phyloP scores from a whole-genome alignment of 2,797 vertebrate species.

The Tangara arthus region DNA sequence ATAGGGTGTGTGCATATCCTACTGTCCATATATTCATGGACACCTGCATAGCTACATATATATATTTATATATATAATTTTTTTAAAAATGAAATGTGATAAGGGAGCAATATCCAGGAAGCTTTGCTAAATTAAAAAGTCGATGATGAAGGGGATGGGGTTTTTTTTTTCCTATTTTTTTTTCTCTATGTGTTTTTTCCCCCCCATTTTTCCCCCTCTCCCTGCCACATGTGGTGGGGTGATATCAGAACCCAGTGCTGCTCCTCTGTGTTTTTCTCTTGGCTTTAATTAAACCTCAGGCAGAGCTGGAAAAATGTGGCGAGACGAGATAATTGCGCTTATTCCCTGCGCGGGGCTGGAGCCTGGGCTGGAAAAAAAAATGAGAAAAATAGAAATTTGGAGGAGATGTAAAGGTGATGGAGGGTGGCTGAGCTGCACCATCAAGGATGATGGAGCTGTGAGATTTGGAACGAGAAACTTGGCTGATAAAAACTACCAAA shows the following conservation, averaged over 20 bases:
- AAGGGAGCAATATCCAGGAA: conserved; percentile 58
- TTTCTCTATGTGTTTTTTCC: accelerated
- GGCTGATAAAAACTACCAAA: not conserved
- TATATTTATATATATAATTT: not conserved
- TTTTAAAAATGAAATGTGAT: not conserved
- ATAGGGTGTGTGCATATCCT: accelerated
- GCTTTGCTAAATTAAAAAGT: conserved; percentile 62
- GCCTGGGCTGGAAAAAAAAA: not conserved
- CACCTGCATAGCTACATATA: not conserved
- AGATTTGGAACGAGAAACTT: not conserved
- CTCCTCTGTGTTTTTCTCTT: conserved; percentile 76
- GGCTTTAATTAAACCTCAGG: conserved; percentile 84
- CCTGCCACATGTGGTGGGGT: conserved; percentile 45
- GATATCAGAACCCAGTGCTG: conserved; percentile 70
- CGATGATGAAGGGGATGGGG: conserved; percentile 7
- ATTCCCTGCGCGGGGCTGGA: conserved; percentile 73
- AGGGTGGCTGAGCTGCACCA: accelerated
- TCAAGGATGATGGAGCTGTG: accelerated
- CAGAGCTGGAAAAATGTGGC: conserved; percentile 78
- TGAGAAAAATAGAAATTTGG: not conserved
- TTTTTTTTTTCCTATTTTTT: not conserved
- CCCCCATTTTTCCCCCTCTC: not conserved
- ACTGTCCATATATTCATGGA: not conserved
- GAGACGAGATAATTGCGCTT: conserved; percentile 78
- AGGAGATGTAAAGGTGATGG: not conserved